Evolutionary conservation across 2,113 vertebrate genomes (phyloP).

Genomic region (Ptyas mucosa): DNA sequence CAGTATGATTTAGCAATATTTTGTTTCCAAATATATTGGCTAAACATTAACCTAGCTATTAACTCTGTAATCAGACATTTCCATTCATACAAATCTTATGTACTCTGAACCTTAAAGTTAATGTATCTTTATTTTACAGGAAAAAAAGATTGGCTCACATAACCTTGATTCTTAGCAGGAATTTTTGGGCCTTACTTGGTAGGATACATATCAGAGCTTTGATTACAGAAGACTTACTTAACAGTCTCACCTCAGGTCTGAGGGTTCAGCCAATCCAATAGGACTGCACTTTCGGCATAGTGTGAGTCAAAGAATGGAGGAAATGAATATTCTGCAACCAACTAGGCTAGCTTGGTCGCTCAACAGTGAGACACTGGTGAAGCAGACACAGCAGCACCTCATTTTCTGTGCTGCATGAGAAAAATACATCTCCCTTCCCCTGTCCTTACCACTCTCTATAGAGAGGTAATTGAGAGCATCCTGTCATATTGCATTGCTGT

Average conservation of each 20-base stretch:
- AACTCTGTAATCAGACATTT: constrained; percentile 60
- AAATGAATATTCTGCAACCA: neutral
- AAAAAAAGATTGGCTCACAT: constrained; percentile 43
- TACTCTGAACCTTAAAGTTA: constrained; percentile 64
- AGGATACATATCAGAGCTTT: constrained; percentile 19
- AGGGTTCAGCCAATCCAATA: constrained; percentile 19
- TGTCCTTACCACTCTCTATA: too few relatives aligned
- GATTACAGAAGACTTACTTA: constrained; percentile 27
- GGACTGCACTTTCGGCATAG: neutral
- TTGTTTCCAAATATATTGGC: constrained; percentile 50
- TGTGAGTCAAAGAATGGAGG: neutral
- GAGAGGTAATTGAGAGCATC: too few relatives aligned
- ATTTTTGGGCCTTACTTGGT: constrained; percentile 14
- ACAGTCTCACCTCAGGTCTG: neutral
- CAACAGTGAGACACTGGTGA: too few relatives aligned
- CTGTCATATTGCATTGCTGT: too few relatives aligned
- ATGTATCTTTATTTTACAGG: constrained; percentile 61
- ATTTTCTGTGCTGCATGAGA: too few relatives aligned
- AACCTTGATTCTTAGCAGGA: constrained; percentile 40
- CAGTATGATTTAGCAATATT: constrained; percentile 59
- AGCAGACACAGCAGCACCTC: too few relatives aligned
- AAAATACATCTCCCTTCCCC: too few relatives aligned
- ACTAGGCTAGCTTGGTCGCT: too few relatives aligned
- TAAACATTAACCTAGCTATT: constrained; percentile 64
- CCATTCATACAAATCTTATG: constrained; percentile 58